Evolutionary conservation across 2,113 vertebrate species (phyloP).

Genomic region (Dermatemys mawii): DNA sequence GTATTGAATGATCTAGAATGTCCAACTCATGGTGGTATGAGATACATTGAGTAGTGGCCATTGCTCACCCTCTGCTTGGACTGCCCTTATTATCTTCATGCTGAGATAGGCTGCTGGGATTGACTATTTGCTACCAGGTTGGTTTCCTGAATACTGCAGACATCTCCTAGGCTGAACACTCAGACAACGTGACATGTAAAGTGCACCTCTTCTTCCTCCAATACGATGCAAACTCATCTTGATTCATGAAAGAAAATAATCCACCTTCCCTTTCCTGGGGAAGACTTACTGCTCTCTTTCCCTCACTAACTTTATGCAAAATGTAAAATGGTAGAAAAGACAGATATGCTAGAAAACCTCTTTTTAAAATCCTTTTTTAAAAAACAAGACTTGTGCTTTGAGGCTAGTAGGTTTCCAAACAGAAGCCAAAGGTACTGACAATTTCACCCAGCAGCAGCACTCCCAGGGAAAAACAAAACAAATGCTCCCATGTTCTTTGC

Average conservation of each 20-base stretch:
- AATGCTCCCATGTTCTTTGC: slow-evolving; percentile 9
- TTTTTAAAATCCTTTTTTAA: no score
- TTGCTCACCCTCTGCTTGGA: not conserved
- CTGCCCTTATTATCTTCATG: not conserved
- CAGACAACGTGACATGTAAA: not conserved
- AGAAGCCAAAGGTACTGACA: not conserved
- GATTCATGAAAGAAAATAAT: not conserved
- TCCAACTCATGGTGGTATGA: not conserved
- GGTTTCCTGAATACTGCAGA: not conserved
- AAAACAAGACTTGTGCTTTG: not conserved
- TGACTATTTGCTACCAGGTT: not conserved
- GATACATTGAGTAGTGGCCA: not conserved
- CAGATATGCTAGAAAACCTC: not conserved
- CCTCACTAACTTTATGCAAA: not conserved
- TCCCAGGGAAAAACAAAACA: not conserved
- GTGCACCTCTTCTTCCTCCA: not conserved
- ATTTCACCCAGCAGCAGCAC: not conserved
- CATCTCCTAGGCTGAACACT: not conserved
- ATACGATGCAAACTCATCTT: not conserved
- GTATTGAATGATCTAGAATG: not conserved
- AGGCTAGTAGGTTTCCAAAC: not conserved
- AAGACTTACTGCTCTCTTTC: not conserved
- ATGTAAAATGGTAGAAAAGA: not conserved
- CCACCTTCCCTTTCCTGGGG: not conserved
- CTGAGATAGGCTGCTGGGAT: not conserved